These are phyloP conservation scores for Burhinus oedicnemus DNA, from an alignment of 2,113 vertebrate genomes.

Conservation along the genomic window DNA sequence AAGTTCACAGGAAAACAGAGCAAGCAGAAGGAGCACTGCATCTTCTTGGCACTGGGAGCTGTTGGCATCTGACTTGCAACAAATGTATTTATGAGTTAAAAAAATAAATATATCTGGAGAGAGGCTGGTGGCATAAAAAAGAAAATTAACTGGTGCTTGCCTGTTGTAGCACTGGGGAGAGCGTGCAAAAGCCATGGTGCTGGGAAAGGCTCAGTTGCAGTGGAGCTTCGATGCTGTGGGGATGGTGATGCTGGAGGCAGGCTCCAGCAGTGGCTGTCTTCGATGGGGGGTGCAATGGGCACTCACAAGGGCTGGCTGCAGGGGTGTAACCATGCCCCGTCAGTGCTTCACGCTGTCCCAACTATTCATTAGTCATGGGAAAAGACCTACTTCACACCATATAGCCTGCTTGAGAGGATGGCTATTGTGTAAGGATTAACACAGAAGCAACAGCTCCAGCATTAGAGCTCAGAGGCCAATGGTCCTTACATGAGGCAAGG, in stretches of 20 bases:
- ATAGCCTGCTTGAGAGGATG: neutral
- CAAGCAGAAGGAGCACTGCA: conserved; percentile 20
- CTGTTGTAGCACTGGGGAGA: neutral
- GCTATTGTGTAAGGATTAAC: neutral
- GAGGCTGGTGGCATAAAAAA: conserved; percentile 11
- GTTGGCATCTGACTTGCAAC: conserved; percentile 23
- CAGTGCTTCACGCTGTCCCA: neutral
- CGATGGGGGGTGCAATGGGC: neutral
- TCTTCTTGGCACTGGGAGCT: conserved; percentile 43
- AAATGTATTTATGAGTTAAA: conserved; percentile 11
- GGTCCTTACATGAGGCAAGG: neutral
- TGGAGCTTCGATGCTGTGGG: neutral
- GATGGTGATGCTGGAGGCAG: neutral
- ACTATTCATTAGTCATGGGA: neutral
- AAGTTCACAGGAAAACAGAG: conserved; percentile 50
- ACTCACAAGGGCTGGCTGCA: neutral
- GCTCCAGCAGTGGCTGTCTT: fast-evolving
- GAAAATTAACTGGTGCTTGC: conserved; percentile 6
- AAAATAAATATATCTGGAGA: conserved; percentile 19
- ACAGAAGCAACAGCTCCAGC: neutral
- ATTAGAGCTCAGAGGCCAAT: neutral
- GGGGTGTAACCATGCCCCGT: neutral
- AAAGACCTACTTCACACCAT: neutral
- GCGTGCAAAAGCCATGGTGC: neutral
- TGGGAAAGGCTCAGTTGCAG: neutral